These are phyloP conservation scores for Mythimna lalbum DNA, from an alignment of 2,888 invertebrate genomes.

Conservation along the genomic window DNA sequence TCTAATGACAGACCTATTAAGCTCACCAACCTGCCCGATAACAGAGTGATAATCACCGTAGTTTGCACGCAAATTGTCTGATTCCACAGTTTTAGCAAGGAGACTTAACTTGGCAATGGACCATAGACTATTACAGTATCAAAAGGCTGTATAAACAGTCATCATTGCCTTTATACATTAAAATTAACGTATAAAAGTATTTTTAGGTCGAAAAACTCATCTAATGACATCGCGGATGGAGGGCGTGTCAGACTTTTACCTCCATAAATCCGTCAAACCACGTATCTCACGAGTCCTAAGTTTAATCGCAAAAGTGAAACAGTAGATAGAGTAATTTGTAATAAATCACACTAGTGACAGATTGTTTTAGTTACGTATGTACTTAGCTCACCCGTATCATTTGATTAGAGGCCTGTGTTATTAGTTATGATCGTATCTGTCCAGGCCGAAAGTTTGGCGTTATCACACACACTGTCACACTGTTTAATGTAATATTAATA, in stretches of 20 bases:
- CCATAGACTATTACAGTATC: not conserved
- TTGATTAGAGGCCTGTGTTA: constrained; percentile 4
- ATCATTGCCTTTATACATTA: no score
- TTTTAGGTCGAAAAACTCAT: no score
- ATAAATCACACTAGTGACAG: constrained; percentile 46
- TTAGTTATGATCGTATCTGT: constrained; percentile 36
- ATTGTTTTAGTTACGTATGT: constrained; percentile 40
- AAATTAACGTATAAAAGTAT: no score
- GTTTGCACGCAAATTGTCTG: constrained; percentile 16
- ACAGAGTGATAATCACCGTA: constrained; percentile 9
- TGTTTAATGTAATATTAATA: no score
- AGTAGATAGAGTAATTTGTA: constrained; percentile 31
- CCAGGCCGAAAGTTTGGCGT: constrained; percentile 13
- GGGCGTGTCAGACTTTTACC: no score
- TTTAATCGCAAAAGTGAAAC: constrained; percentile 17
- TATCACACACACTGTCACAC: not conserved
- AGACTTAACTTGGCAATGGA: not conserved
- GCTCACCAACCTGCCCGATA: constrained; percentile 24
- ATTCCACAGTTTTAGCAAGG: constrained; percentile 8
- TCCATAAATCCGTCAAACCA: constrained; percentile 14
- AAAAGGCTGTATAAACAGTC: not conserved
- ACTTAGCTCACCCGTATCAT: constrained; percentile 3
- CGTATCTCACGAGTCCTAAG: not conserved
- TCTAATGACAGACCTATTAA: constrained; percentile 42
- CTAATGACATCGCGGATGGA: no score